Base-by-base conservation (phyloP, 30 jellyfish, hydroid and myxozoan genomes). In the Aurelia aurita complex sp. Pacific region DNA sequence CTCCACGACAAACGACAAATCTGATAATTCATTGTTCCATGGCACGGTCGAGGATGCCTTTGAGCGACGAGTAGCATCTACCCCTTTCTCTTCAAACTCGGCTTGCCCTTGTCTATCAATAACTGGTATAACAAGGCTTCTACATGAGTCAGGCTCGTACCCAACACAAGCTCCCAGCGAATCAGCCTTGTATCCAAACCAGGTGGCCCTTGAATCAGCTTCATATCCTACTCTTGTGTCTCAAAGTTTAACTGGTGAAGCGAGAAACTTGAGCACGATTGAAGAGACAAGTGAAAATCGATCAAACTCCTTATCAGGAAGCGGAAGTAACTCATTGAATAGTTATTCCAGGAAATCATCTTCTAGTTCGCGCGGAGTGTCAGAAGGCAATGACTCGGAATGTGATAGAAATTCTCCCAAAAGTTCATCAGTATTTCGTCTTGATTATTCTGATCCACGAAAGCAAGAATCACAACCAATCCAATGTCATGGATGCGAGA, bases 271-370 rank as follows among this genome's bases (percentile, higher is more conserved):
- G 80, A 79, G 89, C 64, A 70, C 89, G 40, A 79, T 79, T 5
- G 80, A 79, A 65, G 89, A 79, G 64, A 59, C 32, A 43, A 79
- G 80, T 38, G 73, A 38, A 36, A 79, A 64, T 17, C 17, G 62
- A 57, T 18, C 15, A 3, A 32, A 65, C 62, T 46, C 51, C 80
- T 14, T 11, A 13, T n/a, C 38, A 33, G 38, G 63, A 15, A 65
- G 32, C 34, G 63, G 69, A 23, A 35, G 35, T 40, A 16, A 6
- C 23, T 23, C 89, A 13, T 23, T 13, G 46, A 32, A 18, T 14
- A 50, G n/a, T 29, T 17, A 4, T 16, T 15, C 36, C 61, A 57
- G 61, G 64, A 57, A 46, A 16, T 50, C 29, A 11, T 75, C 74
- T 54, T 67, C 36, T 5, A 16, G 62, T 35, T 42, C 63, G 15